Conservation (phyloP, 2,113 vertebrate genomes). For the Ammodytes dubius region DNA sequence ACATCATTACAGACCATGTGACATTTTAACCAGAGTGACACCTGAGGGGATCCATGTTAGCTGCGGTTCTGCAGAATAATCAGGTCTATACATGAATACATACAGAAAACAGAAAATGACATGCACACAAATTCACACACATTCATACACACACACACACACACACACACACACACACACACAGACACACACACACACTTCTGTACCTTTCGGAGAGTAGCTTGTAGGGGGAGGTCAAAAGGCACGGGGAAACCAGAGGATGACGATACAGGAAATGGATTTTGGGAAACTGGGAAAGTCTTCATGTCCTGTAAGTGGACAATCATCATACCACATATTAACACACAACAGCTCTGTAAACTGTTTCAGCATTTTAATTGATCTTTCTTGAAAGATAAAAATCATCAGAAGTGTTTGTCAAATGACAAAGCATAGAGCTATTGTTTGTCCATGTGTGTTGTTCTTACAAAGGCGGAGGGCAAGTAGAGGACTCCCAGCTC, state of each 20-base stretch:
- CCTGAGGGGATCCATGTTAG: not conserved
- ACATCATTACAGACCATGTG: not conserved
- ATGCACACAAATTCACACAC: not conserved
- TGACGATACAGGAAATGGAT: slow-evolving; percentile 79
- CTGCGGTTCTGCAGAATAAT: not conserved
- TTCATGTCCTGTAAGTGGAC: slow-evolving; percentile 77
- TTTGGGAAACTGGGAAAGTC: slow-evolving; percentile 86
- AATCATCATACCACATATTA: slow-evolving; percentile 35
- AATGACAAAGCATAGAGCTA: too few species aligned
- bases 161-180: not conserved
- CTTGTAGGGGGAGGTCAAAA: slow-evolving; percentile 93
- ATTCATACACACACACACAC: too few species aligned
- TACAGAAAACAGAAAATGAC: not conserved
- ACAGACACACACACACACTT: not conserved
- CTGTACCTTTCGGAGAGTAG: slow-evolving; percentile 90
- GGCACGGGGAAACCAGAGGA: slow-evolving; percentile 90
- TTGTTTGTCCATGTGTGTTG: not conserved
- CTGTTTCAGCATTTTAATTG: not conserved
- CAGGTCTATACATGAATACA: not conserved
- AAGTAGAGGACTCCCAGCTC: slow-evolving; percentile 96
- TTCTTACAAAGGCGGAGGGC: slow-evolving; percentile 94
- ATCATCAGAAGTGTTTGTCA: too few species aligned
- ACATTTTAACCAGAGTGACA: not conserved
- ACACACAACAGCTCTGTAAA: not conserved
- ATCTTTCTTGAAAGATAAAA: too few species aligned